Conservation (phyloP, 2,888 invertebrate species). For the Dynastes maya region DNA sequence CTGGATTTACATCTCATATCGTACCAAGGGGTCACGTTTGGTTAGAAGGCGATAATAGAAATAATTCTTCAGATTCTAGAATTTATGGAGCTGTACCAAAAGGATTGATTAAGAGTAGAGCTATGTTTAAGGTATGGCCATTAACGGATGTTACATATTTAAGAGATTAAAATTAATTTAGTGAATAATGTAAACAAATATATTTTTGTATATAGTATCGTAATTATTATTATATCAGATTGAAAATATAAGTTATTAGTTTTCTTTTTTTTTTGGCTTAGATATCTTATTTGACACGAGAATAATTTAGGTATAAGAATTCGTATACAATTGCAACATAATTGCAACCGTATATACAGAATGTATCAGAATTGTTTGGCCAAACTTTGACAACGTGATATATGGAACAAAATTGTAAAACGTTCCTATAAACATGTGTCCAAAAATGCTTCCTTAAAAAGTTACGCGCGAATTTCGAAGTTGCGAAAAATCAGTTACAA, state of each 20-base stretch:
- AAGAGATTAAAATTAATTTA: conserved; percentile 49
- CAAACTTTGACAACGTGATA: no score
- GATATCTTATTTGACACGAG: no score
- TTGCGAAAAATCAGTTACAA: no score
- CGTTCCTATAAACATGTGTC: no score
- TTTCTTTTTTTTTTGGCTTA: no score
- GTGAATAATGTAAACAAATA: background rate
- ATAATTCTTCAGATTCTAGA: conserved; percentile 90
- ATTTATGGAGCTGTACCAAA: conserved; percentile 91
- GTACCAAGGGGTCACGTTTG: conserved; percentile 91
- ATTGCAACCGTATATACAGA: no score
- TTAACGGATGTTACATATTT: conserved; percentile 67
- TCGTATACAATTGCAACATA: no score
- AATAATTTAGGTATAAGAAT: no score
- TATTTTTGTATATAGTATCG: background rate
- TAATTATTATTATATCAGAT: conserved; percentile 5
- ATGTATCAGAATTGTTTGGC: no score
- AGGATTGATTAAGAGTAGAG: conserved; percentile 87
- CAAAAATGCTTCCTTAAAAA: no score
- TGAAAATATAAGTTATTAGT: background rate
- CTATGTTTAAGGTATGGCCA: conserved; percentile 88
- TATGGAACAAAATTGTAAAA: no score
- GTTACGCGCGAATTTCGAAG: no score
- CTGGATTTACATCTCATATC: conserved; percentile 69
- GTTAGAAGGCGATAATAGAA: conserved; percentile 92